phyloP scores from a whole-genome alignment of 2,113 vertebrate species.

The Rhineura floridana region DNA sequence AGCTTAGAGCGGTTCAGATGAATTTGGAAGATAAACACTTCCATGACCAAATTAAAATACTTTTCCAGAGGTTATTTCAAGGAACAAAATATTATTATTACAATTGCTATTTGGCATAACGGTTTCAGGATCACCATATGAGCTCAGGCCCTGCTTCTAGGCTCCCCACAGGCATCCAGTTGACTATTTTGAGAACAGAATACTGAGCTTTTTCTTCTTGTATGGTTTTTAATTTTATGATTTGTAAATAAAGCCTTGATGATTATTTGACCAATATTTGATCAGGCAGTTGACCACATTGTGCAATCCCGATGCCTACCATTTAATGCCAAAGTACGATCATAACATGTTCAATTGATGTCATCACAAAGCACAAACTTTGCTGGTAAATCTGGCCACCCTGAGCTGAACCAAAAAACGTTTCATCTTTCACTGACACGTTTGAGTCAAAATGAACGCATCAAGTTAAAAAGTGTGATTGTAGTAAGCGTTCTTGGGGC shows the following conservation, averaged over 20 bases:
- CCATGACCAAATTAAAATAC: background rate
- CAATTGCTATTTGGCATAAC: too few relatives aligned
- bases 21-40: background rate
- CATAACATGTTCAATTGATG: background rate
- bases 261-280: background rate
- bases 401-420: background rate
- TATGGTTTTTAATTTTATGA: background rate
- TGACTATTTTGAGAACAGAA: too few relatives aligned
- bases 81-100: background rate
- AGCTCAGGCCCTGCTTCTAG: too few relatives aligned
- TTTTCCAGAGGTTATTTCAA: background rate
- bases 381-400: background rate
- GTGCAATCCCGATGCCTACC: background rate
- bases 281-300: background rate
- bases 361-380: background rate
- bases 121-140: too few relatives aligned
- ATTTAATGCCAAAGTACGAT: background rate
- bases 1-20: background rate
- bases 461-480: background rate
- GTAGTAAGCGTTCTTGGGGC: slow-evolving; percentile 29
- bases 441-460: slow-evolving; percentile 14
- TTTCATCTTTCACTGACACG: slow-evolving; percentile 27
- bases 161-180: too few relatives aligned
- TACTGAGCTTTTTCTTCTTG: background rate
- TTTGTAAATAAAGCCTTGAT: background rate